Evolutionary conservation across 2,888 invertebrate genomes (phyloP), one percentile per base, ranked within the genome.

Genomic region (Diploptera punctata): DNA sequence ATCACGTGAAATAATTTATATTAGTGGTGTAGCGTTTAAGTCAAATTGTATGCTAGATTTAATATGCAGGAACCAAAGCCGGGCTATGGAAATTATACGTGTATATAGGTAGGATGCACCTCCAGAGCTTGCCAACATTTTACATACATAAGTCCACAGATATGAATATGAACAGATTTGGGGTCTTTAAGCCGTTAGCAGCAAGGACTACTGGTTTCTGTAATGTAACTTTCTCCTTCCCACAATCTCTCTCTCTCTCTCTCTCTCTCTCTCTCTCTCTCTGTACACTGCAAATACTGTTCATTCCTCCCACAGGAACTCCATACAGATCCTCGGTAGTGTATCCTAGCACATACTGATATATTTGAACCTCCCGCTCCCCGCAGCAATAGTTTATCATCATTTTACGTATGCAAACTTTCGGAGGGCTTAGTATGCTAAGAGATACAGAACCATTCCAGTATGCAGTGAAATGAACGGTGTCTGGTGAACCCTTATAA

Each of bases 231-330:
- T n/a, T n/a, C n/a, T n/a, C n/a, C n/a, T n/a, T 61, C n/a, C 21
- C 31, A 19, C n/a, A n/a, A n/a, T n/a, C n/a, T n/a, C n/a, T n/a
- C n/a, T n/a, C n/a, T n/a, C n/a, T n/a, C n/a, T n/a, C 9, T 29
- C 19, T 33, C 33, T 33, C 31, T n/a, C 19, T 13, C 13, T 13
- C 33, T 5, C 33, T 29, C 24, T 10, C 31, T 16, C 43, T 43
- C 13, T 33, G 43, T 43, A 43, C 62, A 38, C 62, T 21, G 38
- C 24, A 43, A 43, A 43, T 43, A 62, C 33, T 43, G 38, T 62
- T 62, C 62, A 62, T 62, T 62, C 4, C 24, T 29, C 62, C 62
- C 62, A 18, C 62, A 62, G 62, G 62, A 62, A 29, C 24, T 52
- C 49, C 18, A 9, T 21, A 21, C 52, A 52, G 0, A 52, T 24